Conservation (phyloP, 2,113 vertebrate genomes). For the Phocoena phocoena region DNA sequence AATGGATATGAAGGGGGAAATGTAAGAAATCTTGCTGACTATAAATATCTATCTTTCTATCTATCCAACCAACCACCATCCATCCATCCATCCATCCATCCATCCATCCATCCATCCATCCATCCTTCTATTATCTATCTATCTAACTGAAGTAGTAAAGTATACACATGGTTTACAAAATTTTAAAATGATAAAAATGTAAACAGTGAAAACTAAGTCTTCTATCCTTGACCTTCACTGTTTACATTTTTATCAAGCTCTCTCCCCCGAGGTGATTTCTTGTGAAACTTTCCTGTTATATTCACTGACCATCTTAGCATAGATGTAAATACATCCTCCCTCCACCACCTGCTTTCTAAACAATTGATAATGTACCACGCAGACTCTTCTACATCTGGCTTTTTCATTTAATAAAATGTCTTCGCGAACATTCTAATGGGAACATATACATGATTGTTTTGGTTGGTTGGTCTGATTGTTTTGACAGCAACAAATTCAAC, state of each 20-base stretch:
- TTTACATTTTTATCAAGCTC: too few species aligned
- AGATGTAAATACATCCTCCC: background rate
- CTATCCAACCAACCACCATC: background rate
- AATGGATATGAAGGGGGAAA: background rate
- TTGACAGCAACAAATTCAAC: background rate
- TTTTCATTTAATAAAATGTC: background rate
- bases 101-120: background rate
- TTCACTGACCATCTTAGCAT: background rate
- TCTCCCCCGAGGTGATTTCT: background rate
- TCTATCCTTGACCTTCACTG: background rate
- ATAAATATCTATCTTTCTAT: background rate
- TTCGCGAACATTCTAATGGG: background rate
- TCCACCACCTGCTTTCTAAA: background rate
- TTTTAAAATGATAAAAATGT: background rate
- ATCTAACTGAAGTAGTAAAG: background rate
- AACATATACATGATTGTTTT: background rate
- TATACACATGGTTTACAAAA: background rate
- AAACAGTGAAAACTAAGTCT: background rate
- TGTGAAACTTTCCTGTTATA: background rate
- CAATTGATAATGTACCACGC: background rate
- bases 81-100: background rate
- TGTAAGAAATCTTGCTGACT: background rate
- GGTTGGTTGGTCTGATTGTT: background rate
- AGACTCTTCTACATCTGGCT: background rate
- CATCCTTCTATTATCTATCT: background rate